Evolutionary conservation across 2,113 vertebrate genomes (phyloP).

Genomic region (Salvelinus fontinalis): DNA sequence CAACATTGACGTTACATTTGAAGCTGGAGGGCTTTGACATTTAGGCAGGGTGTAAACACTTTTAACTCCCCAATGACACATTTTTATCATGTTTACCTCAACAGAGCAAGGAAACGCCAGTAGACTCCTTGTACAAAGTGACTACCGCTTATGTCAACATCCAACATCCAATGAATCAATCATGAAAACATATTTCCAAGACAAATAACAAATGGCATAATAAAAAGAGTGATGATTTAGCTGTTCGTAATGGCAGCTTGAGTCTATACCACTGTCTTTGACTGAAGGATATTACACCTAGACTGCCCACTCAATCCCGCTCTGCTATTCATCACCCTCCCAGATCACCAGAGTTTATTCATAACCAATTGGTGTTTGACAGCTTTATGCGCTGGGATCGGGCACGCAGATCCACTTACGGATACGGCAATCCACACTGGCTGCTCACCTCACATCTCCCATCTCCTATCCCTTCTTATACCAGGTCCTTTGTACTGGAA

Average conservation of each 20-base stretch:
- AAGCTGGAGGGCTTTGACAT: constrained; percentile 5
- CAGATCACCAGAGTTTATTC: constrained; percentile 27
- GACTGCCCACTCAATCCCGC: constrained; percentile 7
- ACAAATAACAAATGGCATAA: not conserved
- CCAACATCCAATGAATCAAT: not conserved
- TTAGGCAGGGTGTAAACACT: constrained; percentile 6
- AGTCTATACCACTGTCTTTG: not conserved
- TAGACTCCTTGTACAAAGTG: not conserved
- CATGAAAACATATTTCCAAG: not conserved
- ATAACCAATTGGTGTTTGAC: constrained; percentile 46
- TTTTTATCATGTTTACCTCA: constrained; percentile 1
- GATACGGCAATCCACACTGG: constrained; percentile 43
- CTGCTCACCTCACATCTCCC: constrained; percentile 25
- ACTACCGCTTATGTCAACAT: not conserved
- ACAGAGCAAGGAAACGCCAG: not conserved
- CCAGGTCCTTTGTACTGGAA: not conserved
- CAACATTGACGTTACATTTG: constrained; percentile 9
- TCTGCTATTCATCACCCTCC: constrained; percentile 13
- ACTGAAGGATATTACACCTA: not conserved
- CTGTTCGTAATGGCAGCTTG: not conserved
- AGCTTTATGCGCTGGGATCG: constrained; percentile 53
- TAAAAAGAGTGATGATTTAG: not conserved
- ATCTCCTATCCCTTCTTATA: constrained; percentile 25
- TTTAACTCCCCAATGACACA: constrained; percentile 2
- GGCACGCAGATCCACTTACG: constrained; percentile 43